Base-by-base conservation (phyloP, 2,113 vertebrate species). In the Bufo gargarizans region DNA sequence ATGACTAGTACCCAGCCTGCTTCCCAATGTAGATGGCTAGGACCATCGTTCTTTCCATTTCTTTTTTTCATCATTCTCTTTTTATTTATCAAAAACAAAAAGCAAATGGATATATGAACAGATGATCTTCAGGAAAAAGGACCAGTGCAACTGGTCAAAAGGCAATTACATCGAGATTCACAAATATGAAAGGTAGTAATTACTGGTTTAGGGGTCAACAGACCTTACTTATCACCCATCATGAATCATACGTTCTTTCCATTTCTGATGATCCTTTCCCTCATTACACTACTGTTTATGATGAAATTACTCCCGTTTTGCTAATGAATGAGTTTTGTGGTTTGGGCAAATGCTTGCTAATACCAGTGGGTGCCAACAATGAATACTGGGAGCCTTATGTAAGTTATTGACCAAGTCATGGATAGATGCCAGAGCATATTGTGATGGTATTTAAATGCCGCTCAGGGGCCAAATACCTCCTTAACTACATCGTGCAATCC, bases 381-480 rank as follows among this genome's bases (percentile, higher is more conserved):
- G 56, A 84, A 89, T 78, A 84, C 22, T 84, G 63, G 50, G 49
- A 65, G 59, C 61, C 71, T 78, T 84, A 69, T 69, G 82, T 74
- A 83, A 47, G 72, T 78, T 84, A 89, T 82, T 74, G 87, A 84
- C 87, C 72, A 84, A 84, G 72, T 16, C 53, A 14, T 45, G 56
- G 50, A 77, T 17, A 16, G 72, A 7, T 84, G 81, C 80, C 87
- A 88, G 61, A 78, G 59, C 17, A 77, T 67, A 84, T 77, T 84
- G 71, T 77, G 69, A 77, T 88, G 81, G 81, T 74, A 88, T 88
- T 83, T 84, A 43, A 84, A 84, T 50, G 22, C 49, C 58, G 59
- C 58, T 43, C 10, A 12, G 33, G 43, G 69, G 55, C 87, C 87
- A 88, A 84, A 77, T 65, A 47, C n/a, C 69, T 83, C 22, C 12